These are phyloP conservation scores for Bruchidius siliquastri DNA, from an alignment of 2,888 invertebrate species.

Conservation along the genomic window DNA sequence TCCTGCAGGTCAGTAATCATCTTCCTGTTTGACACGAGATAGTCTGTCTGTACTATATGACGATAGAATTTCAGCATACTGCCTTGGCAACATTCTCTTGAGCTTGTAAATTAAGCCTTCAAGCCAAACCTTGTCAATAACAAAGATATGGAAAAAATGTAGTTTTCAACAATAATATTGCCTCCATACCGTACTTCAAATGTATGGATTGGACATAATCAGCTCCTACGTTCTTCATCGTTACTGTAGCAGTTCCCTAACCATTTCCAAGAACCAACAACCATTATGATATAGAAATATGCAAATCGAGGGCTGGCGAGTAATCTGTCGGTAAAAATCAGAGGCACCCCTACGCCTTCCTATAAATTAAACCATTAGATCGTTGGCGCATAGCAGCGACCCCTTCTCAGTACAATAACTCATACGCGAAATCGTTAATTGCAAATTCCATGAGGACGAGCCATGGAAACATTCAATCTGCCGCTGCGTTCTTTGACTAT, in stretches of 20 bases:
- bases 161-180: too few relatives aligned
- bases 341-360: not conserved
- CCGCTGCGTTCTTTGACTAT: not conserved
- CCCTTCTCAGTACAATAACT: not conserved
- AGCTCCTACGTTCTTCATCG: too few relatives aligned
- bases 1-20: too few relatives aligned
- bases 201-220: too few relatives aligned
- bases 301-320: not conserved
- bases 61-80: too few relatives aligned
- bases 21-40: too few relatives aligned
- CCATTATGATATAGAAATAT: not conserved
- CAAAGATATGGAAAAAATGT: too few relatives aligned
- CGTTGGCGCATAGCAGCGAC: not conserved
- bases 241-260: not conserved
- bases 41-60: too few relatives aligned
- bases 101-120: too few relatives aligned
- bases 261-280: not conserved
- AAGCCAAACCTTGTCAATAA: too few relatives aligned
- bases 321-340: not conserved
- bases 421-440: not conserved
- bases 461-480: not conserved
- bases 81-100: too few relatives aligned
- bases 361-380: not conserved
- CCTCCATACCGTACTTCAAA: too few relatives aligned
- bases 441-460: not conserved